Evolutionary conservation across 2,888 invertebrate species (phyloP).

Genomic region (Sericinus montela): DNA sequence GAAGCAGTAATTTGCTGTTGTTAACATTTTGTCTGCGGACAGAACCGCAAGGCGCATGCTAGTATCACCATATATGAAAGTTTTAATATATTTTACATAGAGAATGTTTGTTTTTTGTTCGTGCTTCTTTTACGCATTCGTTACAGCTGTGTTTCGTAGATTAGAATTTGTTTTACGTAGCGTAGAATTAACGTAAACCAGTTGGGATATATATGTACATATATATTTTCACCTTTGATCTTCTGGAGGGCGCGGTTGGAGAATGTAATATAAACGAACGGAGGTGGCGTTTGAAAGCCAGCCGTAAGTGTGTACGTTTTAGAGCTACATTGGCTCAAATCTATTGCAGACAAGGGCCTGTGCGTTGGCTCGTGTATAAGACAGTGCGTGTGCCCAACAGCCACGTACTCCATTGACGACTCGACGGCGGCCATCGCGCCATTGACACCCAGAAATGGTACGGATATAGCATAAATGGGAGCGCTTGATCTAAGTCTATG

Average conservation of each 20-base stretch:
- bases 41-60: too few species aligned
- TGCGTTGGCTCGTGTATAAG: constrained; percentile 74
- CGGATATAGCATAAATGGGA: constrained; percentile 16
- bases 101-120: background rate
- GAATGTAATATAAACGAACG: too few species aligned
- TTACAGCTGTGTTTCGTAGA: constrained; percentile 3
- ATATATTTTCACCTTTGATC: too few species aligned
- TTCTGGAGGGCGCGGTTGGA: too few species aligned
- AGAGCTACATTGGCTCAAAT: constrained; percentile 40
- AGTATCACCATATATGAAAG: too few species aligned
- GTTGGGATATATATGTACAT: constrained; percentile 4
- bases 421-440: constrained; percentile 55
- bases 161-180: constrained; percentile 11
- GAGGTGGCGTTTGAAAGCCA: background rate
- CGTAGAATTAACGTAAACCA: background rate
- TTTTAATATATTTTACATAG: too few species aligned
- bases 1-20: too few species aligned
- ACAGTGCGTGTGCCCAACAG: constrained; percentile 69
- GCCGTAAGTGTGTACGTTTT: constrained; percentile 16
- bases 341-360: constrained; percentile 68
- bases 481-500: constrained; percentile 4
- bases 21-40: too few species aligned
- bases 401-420: constrained; percentile 60
- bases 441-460: constrained; percentile 29
- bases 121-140: background rate